Evolutionary conservation across 1,140 invertebrate species (phyloP).

Genomic region (Reticulitermes speratus): DNA sequence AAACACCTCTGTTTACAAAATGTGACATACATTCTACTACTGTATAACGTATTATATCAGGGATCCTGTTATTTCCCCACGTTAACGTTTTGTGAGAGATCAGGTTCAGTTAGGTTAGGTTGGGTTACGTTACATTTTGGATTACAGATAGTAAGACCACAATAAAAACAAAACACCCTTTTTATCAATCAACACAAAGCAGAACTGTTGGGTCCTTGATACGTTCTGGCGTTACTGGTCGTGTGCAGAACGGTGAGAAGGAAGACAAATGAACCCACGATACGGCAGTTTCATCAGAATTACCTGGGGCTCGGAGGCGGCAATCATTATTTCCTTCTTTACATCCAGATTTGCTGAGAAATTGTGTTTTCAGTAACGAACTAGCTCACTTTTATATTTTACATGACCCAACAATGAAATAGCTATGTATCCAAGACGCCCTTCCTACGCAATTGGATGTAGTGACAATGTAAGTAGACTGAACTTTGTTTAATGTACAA

Average conservation of each 20-base stretch:
- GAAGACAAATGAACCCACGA: background rate
- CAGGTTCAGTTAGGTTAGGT: too few species aligned
- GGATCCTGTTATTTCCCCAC: too few species aligned
- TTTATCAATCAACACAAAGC: background rate
- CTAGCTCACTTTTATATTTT: background rate
- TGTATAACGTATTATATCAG: too few species aligned
- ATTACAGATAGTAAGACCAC: background rate
- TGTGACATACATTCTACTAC: too few species aligned
- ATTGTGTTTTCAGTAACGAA: background rate
- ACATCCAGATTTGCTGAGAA: constrained; percentile 65
- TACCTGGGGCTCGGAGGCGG: constrained; percentile 79
- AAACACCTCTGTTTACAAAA: too few species aligned
- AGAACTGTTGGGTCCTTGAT: background rate
- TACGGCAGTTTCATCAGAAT: constrained; percentile 12
- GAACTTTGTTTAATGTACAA: too few species aligned
- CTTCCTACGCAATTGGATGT: too few species aligned
- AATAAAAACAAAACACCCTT: background rate
- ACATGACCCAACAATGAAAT: background rate
- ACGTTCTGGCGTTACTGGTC: background rate
- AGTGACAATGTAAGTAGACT: too few species aligned
- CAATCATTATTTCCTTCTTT: constrained; percentile 71
- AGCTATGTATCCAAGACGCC: too few species aligned
- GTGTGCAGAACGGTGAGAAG: background rate
- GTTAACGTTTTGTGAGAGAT: too few species aligned
- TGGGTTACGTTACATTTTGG: too few species aligned